Base-by-base conservation (phyloP, 1,140 invertebrate species). In the Eriocheir sinensis region DNA sequence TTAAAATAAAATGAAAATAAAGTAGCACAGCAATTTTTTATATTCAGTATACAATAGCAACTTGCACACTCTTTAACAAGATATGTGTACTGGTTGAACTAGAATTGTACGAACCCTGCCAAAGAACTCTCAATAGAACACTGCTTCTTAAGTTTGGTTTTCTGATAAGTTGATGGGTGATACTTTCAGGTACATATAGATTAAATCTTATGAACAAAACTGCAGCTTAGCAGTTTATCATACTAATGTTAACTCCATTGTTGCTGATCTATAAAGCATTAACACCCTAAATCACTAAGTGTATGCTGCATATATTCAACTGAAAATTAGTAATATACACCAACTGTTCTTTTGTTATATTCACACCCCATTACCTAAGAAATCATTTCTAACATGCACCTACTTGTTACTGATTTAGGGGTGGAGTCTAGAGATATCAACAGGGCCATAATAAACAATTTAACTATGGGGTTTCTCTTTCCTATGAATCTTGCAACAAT, bases 1-100 rank as follows among this genome's bases (percentile, higher is more conserved):
- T n/a, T n/a, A n/a, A 72, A 72, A 72, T n/a, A 72, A 72, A 72
- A 72, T n/a, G 60, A 72, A 72, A 72, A 72, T 8, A 72, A 72
- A 8, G 60, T 27, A 21, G 60, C 60, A 53, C 9, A 72, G 60
- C 60, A 21, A n/a, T n/a, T n/a, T 72, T 72, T 72, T n/a, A 27
- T 1, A 27, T 72, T 8, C 60, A 72, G n/a, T 72, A 21, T n/a
- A 27, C 1, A n/a, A 72, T n/a, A 8, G 21, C n/a, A n/a, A 72
- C 27, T 72, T 72, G 60, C 27, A 72, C 17, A n/a, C n/a, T n/a
- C 60, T n/a, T n/a, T 72, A 72, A 72, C 60, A 72, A n/a, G 60
- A 72, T 4, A 72, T n/a, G n/a, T 72, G 27, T 27, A 3, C 2
- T 72, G 12, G 27, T 21, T n/a, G 12, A 72, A 21, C 27, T 72